These are phyloP conservation scores for Tachysurus fulvidraco DNA, from an alignment of 2,113 vertebrate species.

Conservation along the genomic window DNA sequence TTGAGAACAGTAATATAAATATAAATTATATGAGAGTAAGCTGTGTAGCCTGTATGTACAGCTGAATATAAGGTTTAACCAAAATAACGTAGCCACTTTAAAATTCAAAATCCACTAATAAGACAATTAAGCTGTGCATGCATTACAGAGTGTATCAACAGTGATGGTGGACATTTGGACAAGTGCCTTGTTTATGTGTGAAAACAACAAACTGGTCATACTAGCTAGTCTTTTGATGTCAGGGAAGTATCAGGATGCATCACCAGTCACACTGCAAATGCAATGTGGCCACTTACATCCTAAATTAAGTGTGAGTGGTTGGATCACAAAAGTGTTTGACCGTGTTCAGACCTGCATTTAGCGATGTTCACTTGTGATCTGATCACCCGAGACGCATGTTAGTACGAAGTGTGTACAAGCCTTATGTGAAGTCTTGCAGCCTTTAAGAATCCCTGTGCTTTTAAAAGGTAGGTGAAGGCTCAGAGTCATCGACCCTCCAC, in stretches of 20 bases:
- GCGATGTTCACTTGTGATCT: neutral
- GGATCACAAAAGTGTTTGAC: neutral
- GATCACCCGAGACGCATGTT: neutral
- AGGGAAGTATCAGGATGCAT: neutral
- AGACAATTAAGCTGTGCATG: neutral
- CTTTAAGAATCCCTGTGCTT: conserved; percentile 11
- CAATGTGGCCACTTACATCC: neutral
- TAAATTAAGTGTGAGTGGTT: neutral
- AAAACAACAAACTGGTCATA: neutral
- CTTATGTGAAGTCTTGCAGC: conserved; percentile 9
- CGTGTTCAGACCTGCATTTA: neutral
- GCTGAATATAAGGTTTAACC: neutral
- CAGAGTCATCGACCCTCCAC: conserved; percentile 15
- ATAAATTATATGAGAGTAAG: neutral
- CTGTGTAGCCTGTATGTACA: neutral
- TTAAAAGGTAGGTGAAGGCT: conserved; percentile 39
- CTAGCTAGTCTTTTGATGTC: neutral
- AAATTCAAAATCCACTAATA: neutral
- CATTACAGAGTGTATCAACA: neutral
- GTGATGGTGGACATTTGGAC: neutral
- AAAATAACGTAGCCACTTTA: neutral
- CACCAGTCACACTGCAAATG: neutral
- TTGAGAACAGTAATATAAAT: neutral
- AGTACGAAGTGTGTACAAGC: neutral
- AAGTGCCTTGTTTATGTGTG: neutral